A percentile compares a stretch with the other conserved stretches of the same genome.
These are phyloP conservation scores for Pocillopora damicornis DNA, from an alignment of 64 coral and sea anemone species.

Conservation along the genomic window DNA sequence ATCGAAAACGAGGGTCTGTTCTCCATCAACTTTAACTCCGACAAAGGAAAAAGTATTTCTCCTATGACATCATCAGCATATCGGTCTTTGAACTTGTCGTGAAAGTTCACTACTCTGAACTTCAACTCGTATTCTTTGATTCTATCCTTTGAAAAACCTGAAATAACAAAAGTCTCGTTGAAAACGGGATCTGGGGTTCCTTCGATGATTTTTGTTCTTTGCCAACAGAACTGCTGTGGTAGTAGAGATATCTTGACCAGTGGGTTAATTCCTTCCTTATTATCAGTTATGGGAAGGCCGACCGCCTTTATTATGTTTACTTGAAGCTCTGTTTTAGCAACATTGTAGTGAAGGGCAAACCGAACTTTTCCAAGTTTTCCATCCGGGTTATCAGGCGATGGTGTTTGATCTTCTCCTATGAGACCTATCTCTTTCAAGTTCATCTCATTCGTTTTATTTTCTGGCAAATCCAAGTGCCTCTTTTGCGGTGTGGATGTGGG, in stretches of 20 bases:
- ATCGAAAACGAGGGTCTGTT: conserved; percentile 74
- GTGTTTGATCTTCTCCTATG: conserved; percentile 29
- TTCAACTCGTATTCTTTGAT: conserved; percentile 78
- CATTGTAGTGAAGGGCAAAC: conserved; percentile 79
- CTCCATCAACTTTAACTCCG: conserved; percentile 67
- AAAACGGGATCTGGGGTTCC: conserved; percentile 68
- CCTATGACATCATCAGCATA: conserved; percentile 95
- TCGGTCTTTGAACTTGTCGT: conserved; percentile 66
- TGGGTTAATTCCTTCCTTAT: conserved; percentile 65
- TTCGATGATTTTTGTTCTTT: conserved; percentile 73
- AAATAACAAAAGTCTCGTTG: conserved; percentile 96
- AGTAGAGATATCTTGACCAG: conserved; percentile 83
- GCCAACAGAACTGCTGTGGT: conserved; percentile 96
- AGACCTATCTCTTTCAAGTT: conserved; percentile 27
- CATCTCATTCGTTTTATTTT: not conserved
- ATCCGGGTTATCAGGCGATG: conserved; percentile 47
- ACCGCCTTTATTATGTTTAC: conserved; percentile 81
- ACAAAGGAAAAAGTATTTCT: conserved; percentile 80
- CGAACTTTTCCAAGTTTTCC: conserved; percentile 71
- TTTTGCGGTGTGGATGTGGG: not conserved
- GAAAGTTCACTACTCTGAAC: conserved; percentile 80
- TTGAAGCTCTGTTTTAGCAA: conserved; percentile 78
- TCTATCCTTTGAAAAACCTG: conserved; percentile 89
- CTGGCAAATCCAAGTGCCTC: not conserved
- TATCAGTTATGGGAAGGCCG: conserved; percentile 58